Evolutionary conservation across 2,113 vertebrate genomes (phyloP).

Genomic region (Pterophyllum scalare): DNA sequence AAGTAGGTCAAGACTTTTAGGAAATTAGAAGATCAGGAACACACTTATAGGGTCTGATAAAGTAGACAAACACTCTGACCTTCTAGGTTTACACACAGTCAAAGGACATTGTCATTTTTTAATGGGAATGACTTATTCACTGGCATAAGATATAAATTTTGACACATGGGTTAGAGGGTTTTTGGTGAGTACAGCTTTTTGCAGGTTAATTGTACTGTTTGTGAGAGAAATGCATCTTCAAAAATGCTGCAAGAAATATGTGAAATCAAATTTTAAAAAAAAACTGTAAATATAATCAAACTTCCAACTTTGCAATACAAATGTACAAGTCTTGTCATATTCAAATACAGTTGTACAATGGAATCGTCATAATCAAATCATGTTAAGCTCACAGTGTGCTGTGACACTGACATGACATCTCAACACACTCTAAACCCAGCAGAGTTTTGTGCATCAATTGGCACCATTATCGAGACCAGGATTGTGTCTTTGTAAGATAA

Average conservation of each 20-base stretch:
- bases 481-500: conserved; percentile 23
- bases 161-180: neutral
- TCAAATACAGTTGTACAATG: neutral
- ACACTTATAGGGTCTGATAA: neutral
- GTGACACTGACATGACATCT: neutral
- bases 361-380: neutral
- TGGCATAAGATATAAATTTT: neutral
- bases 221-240: neutral
- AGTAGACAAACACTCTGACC: neutral
- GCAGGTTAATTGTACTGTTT: neutral
- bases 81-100: neutral
- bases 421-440: neutral
- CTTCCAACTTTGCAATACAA: neutral
- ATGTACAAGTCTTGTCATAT: neutral
- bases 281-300: neutral
- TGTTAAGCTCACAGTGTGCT: neutral
- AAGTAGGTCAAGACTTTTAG: neutral
- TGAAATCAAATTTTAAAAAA: neutral
- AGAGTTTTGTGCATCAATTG: neutral
- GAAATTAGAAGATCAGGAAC: neutral
- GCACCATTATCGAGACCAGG: neutral
- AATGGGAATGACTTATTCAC: neutral
- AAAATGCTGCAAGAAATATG: neutral
- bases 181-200: neutral
- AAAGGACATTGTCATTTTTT: neutral